Evolutionary conservation across 2,888 invertebrate genomes (phyloP).

Genomic region (Colletes collaris): DNA sequence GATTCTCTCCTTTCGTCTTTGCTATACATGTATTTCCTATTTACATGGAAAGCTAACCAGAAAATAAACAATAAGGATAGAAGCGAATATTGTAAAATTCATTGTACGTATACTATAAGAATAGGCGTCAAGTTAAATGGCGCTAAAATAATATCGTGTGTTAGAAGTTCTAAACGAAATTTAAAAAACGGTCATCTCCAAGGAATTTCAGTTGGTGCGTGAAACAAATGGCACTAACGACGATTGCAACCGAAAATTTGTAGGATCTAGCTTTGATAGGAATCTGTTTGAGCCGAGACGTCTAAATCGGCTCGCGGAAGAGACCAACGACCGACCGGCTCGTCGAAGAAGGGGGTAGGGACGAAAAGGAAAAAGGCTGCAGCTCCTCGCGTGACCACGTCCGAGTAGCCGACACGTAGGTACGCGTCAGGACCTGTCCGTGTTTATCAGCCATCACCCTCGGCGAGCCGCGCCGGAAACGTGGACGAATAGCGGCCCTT

Average conservation of each 20-base stretch:
- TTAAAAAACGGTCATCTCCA: no score
- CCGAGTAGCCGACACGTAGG: slow-evolving; percentile 67
- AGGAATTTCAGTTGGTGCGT: no score
- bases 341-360: slow-evolving; percentile 16
- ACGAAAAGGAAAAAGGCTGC: slow-evolving; percentile 43
- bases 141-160: no score
- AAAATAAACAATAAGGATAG: no score
- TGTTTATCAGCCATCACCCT: slow-evolving; percentile 73
- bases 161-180: no score
- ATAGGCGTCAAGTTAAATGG: no score
- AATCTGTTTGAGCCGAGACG: slow-evolving; percentile 52
- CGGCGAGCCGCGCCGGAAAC: slow-evolving; percentile 59
- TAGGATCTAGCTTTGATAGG: slow-evolving; percentile 64
- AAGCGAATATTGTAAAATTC: no score
- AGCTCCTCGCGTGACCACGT: slow-evolving; percentile 70
- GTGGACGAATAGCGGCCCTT: slow-evolving; percentile 58
- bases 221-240: no score
- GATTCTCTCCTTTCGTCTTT: no score
- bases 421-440: slow-evolving; percentile 67
- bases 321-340: slow-evolving; percentile 64
- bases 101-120: no score
- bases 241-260: not conserved
- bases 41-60: no score
- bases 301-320: slow-evolving; percentile 73
- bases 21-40: no score